A percentile compares a stretch with the other conserved stretches of the same genome.
These are phyloP conservation scores for Spea bombifrons DNA, from an alignment of 2,113 vertebrate genomes.

Conservation along the genomic window DNA sequence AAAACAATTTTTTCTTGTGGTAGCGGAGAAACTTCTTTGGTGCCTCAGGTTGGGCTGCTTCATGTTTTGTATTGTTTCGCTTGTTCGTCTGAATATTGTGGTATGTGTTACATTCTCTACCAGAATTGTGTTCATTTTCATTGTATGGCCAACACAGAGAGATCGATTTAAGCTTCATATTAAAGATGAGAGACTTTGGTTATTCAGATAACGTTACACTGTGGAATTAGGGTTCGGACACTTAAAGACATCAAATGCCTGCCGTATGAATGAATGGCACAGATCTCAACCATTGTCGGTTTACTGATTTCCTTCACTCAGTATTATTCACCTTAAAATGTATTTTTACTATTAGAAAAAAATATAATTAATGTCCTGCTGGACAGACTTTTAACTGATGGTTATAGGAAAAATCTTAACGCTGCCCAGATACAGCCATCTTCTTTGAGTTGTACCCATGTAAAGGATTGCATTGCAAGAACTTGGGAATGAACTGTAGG, in stretches of 20 bases:
- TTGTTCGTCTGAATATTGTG: constrained; percentile 11
- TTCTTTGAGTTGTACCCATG: neutral
- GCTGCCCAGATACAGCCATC: neutral
- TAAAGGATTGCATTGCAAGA: neutral
- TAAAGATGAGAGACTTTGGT: neutral
- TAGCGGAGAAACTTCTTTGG: neutral
- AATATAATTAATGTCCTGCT: neutral
- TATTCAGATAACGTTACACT: neutral
- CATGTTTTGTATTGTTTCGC: neutral
- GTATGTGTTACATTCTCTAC: constrained; percentile 14
- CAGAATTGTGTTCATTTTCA: neutral
- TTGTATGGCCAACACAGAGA: neutral
- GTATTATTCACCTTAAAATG: neutral
- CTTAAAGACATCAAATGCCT: neutral
- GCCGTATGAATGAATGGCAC: neutral
- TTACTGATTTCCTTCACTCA: neutral
- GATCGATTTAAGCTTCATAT: neutral
- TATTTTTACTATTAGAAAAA: neutral
- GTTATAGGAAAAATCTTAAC: neutral
- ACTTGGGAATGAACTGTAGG: neutral
- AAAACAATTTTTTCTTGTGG: neutral
- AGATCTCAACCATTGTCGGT: neutral
- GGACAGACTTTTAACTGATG: neutral
- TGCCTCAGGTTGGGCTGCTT: neutral
- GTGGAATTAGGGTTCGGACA: neutral